These are phyloP conservation scores for Benthosema pterotum DNA, from an alignment of 2,797 vertebrate species.

Conservation along the genomic window DNA sequence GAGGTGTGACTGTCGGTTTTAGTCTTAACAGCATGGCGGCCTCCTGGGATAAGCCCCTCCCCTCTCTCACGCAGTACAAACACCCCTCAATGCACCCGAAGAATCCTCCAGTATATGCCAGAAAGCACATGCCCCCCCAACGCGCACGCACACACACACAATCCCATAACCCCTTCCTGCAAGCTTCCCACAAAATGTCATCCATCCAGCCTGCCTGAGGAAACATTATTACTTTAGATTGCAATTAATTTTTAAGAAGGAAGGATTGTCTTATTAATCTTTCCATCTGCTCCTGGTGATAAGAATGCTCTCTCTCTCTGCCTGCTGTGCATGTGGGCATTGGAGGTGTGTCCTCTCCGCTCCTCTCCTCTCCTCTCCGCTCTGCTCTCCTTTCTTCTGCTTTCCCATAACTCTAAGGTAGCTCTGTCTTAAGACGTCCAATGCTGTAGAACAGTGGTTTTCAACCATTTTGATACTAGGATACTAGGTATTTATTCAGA, in stretches of 20 bases:
- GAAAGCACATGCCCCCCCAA: conserved; percentile 45
- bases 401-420: conserved; percentile 17
- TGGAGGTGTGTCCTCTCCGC: conserved; percentile 41
- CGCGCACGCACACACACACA: not conserved
- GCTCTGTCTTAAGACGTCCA: conserved; percentile 32
- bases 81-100: conserved; percentile 45
- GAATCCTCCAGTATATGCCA: conserved; percentile 51
- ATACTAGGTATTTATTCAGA: too few species aligned
- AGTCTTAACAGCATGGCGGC: conserved; percentile 60
- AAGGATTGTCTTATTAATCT: conserved; percentile 67
- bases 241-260: conserved; percentile 72
- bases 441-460: too few species aligned
- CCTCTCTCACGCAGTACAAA: conserved; percentile 27
- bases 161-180: conserved; percentile 13
- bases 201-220: conserved; percentile 34
- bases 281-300: conserved; percentile 48
- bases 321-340: conserved; percentile 37
- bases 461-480: too few species aligned
- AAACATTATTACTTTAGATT: conserved; percentile 68
- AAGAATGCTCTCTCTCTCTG: conserved; percentile 36
- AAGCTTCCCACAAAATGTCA: conserved; percentile 24
- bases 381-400: conserved; percentile 1
- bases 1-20: not conserved
- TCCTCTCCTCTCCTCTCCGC: not conserved
- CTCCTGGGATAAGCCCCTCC: conserved; percentile 47